Evolutionary conservation across 2,888 invertebrate species (phyloP).

Genomic region (Eupithecia exiguata): DNA sequence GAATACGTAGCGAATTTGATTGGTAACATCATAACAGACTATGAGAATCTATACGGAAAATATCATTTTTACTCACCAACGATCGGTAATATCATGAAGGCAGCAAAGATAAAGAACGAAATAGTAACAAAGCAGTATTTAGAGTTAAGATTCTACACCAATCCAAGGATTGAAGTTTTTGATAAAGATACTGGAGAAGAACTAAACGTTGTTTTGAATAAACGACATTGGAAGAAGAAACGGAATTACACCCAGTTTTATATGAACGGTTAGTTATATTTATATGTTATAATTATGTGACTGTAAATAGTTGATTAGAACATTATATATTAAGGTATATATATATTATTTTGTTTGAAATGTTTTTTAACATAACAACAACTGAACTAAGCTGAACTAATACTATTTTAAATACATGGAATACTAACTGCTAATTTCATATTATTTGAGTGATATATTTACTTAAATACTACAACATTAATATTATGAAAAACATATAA

Average conservation of each 20-base stretch:
- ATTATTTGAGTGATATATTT: background rate
- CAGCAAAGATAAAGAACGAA: conserved; percentile 60
- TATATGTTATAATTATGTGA: background rate
- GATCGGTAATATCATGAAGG: conserved; percentile 63
- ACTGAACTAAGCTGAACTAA: background rate
- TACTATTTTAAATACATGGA: background rate
- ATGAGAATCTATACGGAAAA: conserved; percentile 61
- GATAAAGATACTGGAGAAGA: conserved; percentile 54
- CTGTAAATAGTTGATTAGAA: background rate
- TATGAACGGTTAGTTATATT: background rate
- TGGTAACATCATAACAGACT: conserved; percentile 64
- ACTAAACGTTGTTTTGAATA: conserved; percentile 39
- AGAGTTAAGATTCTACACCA: conserved; percentile 61
- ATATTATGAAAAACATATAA: background rate
- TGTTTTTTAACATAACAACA: background rate
- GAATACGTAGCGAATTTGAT: conserved; percentile 55
- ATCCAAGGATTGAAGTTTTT: conserved; percentile 57
- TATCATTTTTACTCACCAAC: conserved; percentile 70
- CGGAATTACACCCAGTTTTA: conserved; percentile 22
- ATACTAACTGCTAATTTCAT: background rate
- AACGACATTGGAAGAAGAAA: conserved; percentile 27
- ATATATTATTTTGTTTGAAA: background rate
- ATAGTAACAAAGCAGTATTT: conserved; percentile 60
- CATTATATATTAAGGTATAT: background rate
- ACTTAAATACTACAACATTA: background rate